phyloP scores from a whole-genome alignment of 2,113 vertebrate species.

The Callipepla squamata region DNA sequence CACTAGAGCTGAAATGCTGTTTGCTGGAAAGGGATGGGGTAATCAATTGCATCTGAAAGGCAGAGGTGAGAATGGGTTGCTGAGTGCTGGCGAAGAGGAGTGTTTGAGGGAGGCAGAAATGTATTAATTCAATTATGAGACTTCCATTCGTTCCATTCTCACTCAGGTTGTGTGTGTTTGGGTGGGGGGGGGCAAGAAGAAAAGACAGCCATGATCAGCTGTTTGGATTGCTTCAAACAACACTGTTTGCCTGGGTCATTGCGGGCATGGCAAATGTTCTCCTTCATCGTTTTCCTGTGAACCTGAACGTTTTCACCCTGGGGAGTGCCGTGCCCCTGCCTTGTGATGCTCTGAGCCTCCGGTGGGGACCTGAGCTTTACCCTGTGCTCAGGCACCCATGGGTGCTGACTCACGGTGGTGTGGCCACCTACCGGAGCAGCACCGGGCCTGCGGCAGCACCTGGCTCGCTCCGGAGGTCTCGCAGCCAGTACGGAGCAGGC shows the following conservation, averaged over 20 bases:
- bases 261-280: rapidly evolving
- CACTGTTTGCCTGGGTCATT: rapidly evolving
- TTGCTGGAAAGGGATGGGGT: not conserved
- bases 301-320: rapidly evolving
- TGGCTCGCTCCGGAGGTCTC: not conserved
- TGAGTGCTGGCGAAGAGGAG: not conserved
- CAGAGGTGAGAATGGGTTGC: not conserved
- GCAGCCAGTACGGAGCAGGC: not conserved
- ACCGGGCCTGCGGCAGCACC: not conserved
- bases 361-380: rapidly evolving
- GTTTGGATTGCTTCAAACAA: not conserved
- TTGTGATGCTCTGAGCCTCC: rapidly evolving
- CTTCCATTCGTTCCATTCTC: not conserved
- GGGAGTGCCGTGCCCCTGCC: rapidly evolving
- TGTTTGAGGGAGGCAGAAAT: not conserved
- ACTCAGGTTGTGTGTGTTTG: rapidly evolving
- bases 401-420: not conserved
- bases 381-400: rapidly evolving
- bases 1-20: rapidly evolving
- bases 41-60: not conserved
- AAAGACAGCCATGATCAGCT: rapidly evolving
- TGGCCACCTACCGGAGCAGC: not conserved
- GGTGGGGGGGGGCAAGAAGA: too few species aligned
- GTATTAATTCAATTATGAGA: not conserved
- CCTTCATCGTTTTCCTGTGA: rapidly evolving